Conservation (phyloP, 2,113 vertebrate species). For the Columba livia region DNA sequence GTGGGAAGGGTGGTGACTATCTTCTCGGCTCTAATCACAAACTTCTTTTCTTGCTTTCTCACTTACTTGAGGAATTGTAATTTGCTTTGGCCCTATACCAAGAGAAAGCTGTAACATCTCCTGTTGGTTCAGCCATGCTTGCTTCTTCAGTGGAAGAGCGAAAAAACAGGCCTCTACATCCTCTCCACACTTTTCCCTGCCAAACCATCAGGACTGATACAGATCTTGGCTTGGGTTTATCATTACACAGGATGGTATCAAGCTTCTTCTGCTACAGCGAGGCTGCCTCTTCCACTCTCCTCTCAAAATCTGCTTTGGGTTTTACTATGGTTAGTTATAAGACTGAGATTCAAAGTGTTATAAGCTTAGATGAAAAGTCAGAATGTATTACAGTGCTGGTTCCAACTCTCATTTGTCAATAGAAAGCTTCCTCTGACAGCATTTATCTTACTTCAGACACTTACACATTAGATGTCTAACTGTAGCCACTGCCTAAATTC, state of each 20-base stretch:
- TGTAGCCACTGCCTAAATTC: not conserved
- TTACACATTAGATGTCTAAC: not conserved
- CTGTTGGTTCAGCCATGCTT: not conserved
- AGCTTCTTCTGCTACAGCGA: not conserved
- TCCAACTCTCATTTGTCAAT: not conserved
- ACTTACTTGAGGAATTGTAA: not conserved
- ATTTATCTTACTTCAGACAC: not conserved
- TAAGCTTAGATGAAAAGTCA: not conserved
- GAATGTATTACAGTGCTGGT: not conserved
- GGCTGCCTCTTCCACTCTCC: not conserved
- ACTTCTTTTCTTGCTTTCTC: not conserved
- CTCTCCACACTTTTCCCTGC: not conserved
- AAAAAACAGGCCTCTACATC: not conserved
- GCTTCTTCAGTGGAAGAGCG: not conserved
- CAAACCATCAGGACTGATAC: not conserved
- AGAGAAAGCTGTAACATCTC: not conserved
- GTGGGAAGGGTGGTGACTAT: not conserved
- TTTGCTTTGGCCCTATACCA: not conserved
- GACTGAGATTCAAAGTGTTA: not conserved
- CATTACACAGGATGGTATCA: not conserved
- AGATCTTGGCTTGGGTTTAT: slow-evolving; percentile 10
- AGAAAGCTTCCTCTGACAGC: not conserved
- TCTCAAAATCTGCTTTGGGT: not conserved
- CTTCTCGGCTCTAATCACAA: not conserved
- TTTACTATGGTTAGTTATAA: not conserved